phyloP scores from a whole-genome alignment of 92 coral and sea anemone genomes.

The Nematostella vectensis region DNA sequence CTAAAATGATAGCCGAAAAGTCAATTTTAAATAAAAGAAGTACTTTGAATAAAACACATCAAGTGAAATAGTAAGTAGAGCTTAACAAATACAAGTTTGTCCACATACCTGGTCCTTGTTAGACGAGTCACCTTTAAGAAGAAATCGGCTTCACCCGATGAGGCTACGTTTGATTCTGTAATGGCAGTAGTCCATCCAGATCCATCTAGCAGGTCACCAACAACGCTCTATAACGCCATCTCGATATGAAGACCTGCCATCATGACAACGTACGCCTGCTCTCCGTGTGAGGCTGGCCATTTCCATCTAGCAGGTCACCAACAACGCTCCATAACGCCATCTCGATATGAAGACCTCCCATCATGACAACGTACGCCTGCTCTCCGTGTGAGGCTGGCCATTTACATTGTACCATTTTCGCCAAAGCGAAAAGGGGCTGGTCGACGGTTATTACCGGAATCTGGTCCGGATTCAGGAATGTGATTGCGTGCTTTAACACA shows the following conservation, averaged over 20 bases:
- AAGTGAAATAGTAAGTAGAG: no score
- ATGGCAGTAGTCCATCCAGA: constrained; percentile 39
- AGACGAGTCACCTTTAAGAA: constrained; percentile 37
- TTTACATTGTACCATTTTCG: constrained; percentile 51
- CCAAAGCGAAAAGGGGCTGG: constrained; percentile 57
- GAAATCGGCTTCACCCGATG: no score
- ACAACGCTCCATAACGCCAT: constrained; percentile 46
- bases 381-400: constrained; percentile 57
- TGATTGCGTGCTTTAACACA: constrained; percentile 22
- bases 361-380: constrained; percentile 43
- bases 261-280: no score
- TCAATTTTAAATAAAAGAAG: no score
- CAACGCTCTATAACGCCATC: no score
- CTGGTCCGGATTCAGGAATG: constrained; percentile 36
- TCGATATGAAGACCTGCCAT: no score
- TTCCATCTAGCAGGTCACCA: constrained; percentile 56
- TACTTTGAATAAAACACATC: no score
- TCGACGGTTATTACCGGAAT: constrained; percentile 35
- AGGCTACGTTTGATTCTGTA: no score
- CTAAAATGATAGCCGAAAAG: no score
- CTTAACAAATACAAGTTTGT: no score
- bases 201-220: no score
- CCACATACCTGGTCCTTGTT: constrained; percentile 38
- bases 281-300: constrained; percentile 64
- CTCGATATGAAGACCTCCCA: constrained; percentile 46